phyloP scores from a whole-genome alignment of 1,140 invertebrate genomes.

The Hirudo medicinalis region DNA sequence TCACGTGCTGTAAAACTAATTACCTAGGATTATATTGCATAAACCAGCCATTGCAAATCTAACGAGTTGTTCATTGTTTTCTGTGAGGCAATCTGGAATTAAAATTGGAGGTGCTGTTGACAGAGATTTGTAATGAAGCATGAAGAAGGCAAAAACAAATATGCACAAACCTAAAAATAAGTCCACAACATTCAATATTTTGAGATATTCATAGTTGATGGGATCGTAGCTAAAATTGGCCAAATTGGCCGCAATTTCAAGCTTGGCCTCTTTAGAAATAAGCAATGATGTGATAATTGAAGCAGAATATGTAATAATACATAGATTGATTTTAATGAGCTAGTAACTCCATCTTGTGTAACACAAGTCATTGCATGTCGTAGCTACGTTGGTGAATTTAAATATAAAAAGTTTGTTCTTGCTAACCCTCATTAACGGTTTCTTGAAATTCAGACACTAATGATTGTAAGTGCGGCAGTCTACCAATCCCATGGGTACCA shows the following conservation, averaged over 20 bases:
- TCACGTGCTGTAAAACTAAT: neutral
- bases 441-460: conserved; percentile 5
- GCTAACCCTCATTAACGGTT: neutral
- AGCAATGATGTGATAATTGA: neutral
- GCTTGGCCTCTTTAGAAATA: neutral
- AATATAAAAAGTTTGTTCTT: neutral
- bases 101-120: neutral
- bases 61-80: conserved; percentile 2
- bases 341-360: neutral
- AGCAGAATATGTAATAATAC: neutral
- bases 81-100: neutral
- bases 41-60: neutral
- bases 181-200: conserved; percentile 4
- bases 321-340: neutral
- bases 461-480: neutral
- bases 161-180: conserved; percentile 9
- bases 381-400: neutral
- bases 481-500: neutral
- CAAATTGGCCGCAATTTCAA: neutral
- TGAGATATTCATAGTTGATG: neutral
- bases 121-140: neutral
- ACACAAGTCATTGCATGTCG: neutral
- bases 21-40: conserved; percentile 1
- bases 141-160: neutral
- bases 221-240: conserved; percentile 8